Base-by-base conservation (phyloP, 2,888 invertebrate species). In the Xylocampa areola region DNA sequence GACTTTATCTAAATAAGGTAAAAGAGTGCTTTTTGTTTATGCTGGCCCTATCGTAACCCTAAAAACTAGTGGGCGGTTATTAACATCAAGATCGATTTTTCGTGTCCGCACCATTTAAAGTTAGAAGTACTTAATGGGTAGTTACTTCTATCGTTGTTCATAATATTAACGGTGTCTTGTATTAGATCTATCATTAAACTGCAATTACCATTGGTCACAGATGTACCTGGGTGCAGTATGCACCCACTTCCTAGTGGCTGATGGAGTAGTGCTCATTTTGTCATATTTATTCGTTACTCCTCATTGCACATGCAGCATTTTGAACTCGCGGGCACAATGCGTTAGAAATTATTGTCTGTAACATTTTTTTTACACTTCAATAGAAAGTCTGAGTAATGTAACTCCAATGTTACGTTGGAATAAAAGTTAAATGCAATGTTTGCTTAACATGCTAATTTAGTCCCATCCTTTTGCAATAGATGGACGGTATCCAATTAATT, bases 161-260 rank as follows among this genome's bases (percentile, higher is more conserved):
- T 47, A 37, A 52, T 45, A 52, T 33, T 53, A 67, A 50, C 43
- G 36, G 47, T 43, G 32, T 30, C 19, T 54, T 49, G 29, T 49
- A 41, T 48, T 48, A 50, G 17, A 32, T 54, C 43, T 59, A 70
- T 65, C 53, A 61, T 65, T 65, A 41, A 35, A 60, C 35, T 65
- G 48, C 66, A 52, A 52, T 68, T 29, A 29, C 37, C 17, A 65
- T 69, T 68, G 35, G 65, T 60, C 67, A 66, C 35, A 50, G 71
- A 36, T 48, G 33, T n/a, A n/a, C 51, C 48, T 35, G 41, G 37
- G 45, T 43, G 30, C 51, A 44, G 27, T 45, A 43, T 48, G 37
- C 37, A 49, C 30, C 25, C 21, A 25, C 58, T 69, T 69, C 68
- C 69, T 53, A 53, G 32, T 65, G 14, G 53, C 44, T 47, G 47